Evolutionary conservation across 2,797 vertebrate species (phyloP), one percentile per base, ranked within the genome.

Genomic region (Falco biarmicus): DNA sequence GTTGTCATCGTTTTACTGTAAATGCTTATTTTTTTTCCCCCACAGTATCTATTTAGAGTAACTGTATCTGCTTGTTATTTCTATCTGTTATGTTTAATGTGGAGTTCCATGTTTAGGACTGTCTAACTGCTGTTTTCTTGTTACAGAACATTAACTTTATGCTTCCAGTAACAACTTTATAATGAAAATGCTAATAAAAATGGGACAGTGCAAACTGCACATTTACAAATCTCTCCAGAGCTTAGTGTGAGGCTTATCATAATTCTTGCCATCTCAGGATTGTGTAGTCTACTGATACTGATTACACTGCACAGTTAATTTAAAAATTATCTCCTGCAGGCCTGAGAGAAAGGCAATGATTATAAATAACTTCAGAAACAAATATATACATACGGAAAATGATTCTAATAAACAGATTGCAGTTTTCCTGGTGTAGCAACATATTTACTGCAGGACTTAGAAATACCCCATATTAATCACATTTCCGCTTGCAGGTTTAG

Each of bases 121-220:
- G 73, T 24, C 8, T 87, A 95, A 91, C 83, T 94, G 94, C 76
- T 69, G 69, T 86, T 95, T 88, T 90, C 84, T 91, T 95, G 87
- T 73, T 95, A 91, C 93, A 96, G 95, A 95, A 95, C 89, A 88
- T 95, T 96, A 96, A 93, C 85, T 94, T 93, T 80, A 74, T 91
- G 76, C 50, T 96, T 93, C 68, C 91, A 91, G 66, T 92, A 96
- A 96, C 61, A 96, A 91, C 84, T 96, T 93, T 59, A 74, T 95
- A 95, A 96, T 96, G 93, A 91, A 96, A 96, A 93, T 56, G 82
- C 89, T 95, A 90, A 95, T 95, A 96, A 91, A 96, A 95, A 90
- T 25, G 48, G 59, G 61, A 26, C 80, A 78, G 14, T 45, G 76
- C 79, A 91, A 92, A 87, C 79, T 47, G 45, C 61, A 73, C 31